Evolutionary conservation across 2,888 invertebrate genomes (phyloP).

Genomic region (Drosophila algonquin): DNA sequence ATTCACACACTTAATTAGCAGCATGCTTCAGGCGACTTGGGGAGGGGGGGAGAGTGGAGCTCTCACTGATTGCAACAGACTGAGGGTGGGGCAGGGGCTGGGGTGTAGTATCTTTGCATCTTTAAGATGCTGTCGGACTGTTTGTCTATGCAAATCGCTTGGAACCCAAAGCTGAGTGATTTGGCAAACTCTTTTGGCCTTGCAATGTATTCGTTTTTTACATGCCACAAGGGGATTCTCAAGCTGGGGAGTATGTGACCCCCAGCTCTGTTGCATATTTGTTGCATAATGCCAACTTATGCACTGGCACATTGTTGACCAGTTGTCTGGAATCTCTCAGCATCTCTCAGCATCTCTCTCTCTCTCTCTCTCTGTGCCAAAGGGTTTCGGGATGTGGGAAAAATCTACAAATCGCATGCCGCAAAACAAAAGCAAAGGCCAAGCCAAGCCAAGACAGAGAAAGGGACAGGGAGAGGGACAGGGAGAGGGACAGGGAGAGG

Average conservation of each 20-base stretch:
- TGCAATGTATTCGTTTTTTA: conserved; percentile 1
- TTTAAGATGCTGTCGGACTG: conserved; percentile 53
- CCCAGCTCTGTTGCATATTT: conserved; percentile 61
- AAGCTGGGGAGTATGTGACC: conserved; percentile 26
- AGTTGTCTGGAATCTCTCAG: conserved; percentile 55
- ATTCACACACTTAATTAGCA: conserved; percentile 77
- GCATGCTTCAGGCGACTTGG: background rate
- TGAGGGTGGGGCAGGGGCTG: background rate
- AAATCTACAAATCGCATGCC: conserved; percentile 72
- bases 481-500: conserved; percentile 18
- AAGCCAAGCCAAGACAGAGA: conserved; percentile 4
- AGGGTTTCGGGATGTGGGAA: conserved; percentile 66
- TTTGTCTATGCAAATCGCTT: conserved; percentile 59
- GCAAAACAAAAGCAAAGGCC: conserved; percentile 67
- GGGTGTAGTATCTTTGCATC: conserved; percentile 47
- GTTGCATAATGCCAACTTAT: conserved; percentile 74
- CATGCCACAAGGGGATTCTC: background rate
- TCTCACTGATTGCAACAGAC: conserved; percentile 47
- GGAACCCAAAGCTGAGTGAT: conserved; percentile 45
- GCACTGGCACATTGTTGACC: conserved; percentile 70
- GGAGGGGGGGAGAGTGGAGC: too few relatives aligned
- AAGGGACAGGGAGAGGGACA: conserved; percentile 1
- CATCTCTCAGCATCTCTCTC: too few relatives aligned
- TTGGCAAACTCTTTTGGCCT: conserved; percentile 42
- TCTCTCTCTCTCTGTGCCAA: conserved; percentile 45